Conservation (phyloP, 92 coral and sea anemone genomes). For the Paragorgia papillata region DNA sequence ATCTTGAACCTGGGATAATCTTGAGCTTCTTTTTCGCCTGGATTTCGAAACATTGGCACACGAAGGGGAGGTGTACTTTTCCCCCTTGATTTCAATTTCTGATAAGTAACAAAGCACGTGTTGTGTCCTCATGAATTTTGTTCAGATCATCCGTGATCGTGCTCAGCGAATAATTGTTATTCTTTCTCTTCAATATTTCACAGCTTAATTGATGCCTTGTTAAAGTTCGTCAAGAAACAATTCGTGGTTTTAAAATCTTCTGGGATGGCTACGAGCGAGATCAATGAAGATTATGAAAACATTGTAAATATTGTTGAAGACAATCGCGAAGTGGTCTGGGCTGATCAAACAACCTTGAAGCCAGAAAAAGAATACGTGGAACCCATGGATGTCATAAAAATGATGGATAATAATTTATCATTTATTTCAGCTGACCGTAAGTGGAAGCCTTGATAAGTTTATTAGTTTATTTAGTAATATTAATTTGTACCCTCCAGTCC, state of each 20-base stretch:
- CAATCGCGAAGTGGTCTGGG: slow-evolving; percentile 87
- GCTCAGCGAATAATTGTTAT: background rate
- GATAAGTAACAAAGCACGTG: too few relatives aligned
- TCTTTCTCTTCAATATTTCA: too few relatives aligned
- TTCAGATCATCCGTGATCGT: too few relatives aligned
- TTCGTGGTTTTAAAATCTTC: slow-evolving; percentile 74
- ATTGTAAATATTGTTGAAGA: slow-evolving; percentile 66
- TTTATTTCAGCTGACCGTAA: background rate
- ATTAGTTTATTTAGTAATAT: too few relatives aligned
- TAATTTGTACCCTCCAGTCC: background rate
- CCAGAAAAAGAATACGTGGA: background rate
- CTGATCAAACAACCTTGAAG: slow-evolving; percentile 81
- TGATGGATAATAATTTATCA: slow-evolving; percentile 18
- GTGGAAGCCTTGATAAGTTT: background rate
- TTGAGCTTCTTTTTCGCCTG: too few relatives aligned
- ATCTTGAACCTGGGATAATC: too few relatives aligned
- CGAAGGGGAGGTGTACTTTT: too few relatives aligned
- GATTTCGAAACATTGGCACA: too few relatives aligned
- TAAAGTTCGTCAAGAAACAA: slow-evolving; percentile 71
- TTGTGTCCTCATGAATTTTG: too few relatives aligned
- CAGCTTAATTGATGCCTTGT: slow-evolving; percentile 68
- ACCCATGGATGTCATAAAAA: slow-evolving; percentile 17
- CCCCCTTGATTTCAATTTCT: too few relatives aligned
- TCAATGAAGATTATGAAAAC: slow-evolving; percentile 64
- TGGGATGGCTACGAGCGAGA: slow-evolving; percentile 79